Conservation (phyloP, 2,113 vertebrate genomes). For the Oplegnathus fasciatus region DNA sequence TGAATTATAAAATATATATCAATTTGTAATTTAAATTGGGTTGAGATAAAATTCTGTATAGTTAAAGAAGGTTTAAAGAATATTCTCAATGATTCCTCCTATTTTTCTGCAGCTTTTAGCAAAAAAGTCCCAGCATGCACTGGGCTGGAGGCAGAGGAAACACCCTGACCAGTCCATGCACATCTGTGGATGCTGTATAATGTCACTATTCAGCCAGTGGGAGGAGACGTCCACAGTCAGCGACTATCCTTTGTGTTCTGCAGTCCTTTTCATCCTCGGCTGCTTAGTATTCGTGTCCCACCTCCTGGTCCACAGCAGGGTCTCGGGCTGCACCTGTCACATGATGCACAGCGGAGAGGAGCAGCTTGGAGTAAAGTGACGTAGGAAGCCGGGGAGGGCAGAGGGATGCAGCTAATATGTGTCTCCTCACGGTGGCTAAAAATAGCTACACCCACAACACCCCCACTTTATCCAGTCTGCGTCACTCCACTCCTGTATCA, state of each 20-base stretch:
- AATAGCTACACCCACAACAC: conserved; percentile 74
- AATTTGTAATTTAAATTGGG: not conserved
- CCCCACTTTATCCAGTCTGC: conserved; percentile 68
- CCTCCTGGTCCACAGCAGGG: conserved; percentile 24
- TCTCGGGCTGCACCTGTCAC: conserved; percentile 68
- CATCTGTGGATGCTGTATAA: conserved; percentile 13
- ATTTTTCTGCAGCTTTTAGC: not conserved
- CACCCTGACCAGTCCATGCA: conserved; percentile 24
- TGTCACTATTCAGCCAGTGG: not conserved
- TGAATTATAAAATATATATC: too few species aligned
- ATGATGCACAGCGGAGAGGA: conserved; percentile 36
- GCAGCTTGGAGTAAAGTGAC: conserved; percentile 67
- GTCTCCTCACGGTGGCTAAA: conserved; percentile 71
- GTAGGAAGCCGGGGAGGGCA: conserved; percentile 55
- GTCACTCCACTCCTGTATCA: conserved; percentile 67
- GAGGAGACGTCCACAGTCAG: conserved; percentile 19
- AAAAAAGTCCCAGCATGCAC: conserved; percentile 5
- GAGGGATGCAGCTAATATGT: conserved; percentile 64
- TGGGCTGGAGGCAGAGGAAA: conserved; percentile 4
- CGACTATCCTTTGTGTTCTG: conserved; percentile 25
- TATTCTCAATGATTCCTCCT: not conserved
- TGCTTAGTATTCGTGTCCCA: conserved; percentile 63
- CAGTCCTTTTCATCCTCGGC: conserved; percentile 30
- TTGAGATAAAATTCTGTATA: not conserved
- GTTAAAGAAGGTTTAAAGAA: not conserved